A percentile compares a stretch with the other conserved stretches of the same genome.
These are phyloP conservation scores for Drosophila novamexicana DNA, from an alignment of 1,140 invertebrate genomes.

Conservation along the genomic window DNA sequence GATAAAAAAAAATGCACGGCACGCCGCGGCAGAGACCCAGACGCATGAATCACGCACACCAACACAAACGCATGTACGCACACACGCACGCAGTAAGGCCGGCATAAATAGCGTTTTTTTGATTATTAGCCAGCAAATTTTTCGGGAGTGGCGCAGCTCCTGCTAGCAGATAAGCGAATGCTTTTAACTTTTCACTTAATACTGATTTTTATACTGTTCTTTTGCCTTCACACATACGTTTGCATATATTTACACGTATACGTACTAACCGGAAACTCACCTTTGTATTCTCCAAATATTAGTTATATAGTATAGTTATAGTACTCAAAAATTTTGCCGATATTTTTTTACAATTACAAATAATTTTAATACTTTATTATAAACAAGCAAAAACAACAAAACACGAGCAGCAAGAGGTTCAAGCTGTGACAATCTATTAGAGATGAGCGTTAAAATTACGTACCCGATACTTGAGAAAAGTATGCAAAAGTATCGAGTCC, in stretches of 20 bases:
- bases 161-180: conserved; percentile 31
- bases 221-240: neutral
- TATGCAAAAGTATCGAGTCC: neutral
- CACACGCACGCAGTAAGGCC: conserved; percentile 32
- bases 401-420: conserved; percentile 52
- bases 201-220: neutral
- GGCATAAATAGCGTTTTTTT: conserved; percentile 55
- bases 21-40: conserved; percentile 45
- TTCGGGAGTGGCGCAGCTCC: conserved; percentile 63
- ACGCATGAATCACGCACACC: conserved; percentile 70
- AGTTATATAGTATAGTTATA: neutral
- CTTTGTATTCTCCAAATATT: conserved; percentile 36
- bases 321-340: neutral
- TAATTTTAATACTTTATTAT: conserved; percentile 25
- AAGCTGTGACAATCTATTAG: conserved; percentile 23
- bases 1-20: conserved; percentile 68
- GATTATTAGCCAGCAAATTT: conserved; percentile 46
- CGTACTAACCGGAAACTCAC: conserved; percentile 42
- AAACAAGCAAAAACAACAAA: conserved; percentile 54
- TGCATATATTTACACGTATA: neutral
- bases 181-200: conserved; percentile 4
- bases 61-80: conserved; percentile 26
- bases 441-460: neutral
- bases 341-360: conserved; percentile 14
- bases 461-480: neutral